A percentile compares a stretch with the other conserved stretches of the same genome.
Conservation (phyloP, 2,797 vertebrate species). For the Coracias cyanogaster region DNA sequence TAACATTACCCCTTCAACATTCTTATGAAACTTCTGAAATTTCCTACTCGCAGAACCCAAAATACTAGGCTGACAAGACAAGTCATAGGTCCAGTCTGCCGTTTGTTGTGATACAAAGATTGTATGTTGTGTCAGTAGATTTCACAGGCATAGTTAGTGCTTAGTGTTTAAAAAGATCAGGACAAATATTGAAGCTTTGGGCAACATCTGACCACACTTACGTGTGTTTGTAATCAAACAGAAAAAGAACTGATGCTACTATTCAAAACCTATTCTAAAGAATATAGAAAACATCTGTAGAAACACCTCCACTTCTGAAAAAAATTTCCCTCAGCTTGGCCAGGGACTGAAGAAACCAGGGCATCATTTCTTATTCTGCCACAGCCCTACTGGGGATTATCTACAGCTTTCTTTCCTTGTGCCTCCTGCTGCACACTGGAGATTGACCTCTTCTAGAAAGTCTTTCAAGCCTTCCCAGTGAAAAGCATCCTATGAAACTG, state of each 20-base stretch:
- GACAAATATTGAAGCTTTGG: background rate
- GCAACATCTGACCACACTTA: background rate
- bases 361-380: background rate
- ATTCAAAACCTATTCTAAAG: background rate
- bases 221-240: background rate
- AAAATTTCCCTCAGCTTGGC: background rate
- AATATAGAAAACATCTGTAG: background rate
- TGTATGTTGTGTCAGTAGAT: background rate
- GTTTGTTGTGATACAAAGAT: background rate
- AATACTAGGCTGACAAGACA: background rate
- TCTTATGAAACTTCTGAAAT: background rate
- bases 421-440: background rate
- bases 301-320: background rate
- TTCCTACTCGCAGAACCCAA: background rate
- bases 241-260: background rate
- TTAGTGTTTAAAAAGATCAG: background rate
- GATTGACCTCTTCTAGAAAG: background rate
- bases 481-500: background rate
- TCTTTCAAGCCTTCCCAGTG: background rate
- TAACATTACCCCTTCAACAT: background rate
- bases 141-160: background rate
- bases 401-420: background rate
- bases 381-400: background rate
- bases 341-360: background rate
- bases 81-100: background rate